Percentiles rank a stretch among this genome's conserved stretches.
These are phyloP conservation scores for Orchestia grillus DNA, from an alignment of 1,140 invertebrate species.

Conservation along the genomic window DNA sequence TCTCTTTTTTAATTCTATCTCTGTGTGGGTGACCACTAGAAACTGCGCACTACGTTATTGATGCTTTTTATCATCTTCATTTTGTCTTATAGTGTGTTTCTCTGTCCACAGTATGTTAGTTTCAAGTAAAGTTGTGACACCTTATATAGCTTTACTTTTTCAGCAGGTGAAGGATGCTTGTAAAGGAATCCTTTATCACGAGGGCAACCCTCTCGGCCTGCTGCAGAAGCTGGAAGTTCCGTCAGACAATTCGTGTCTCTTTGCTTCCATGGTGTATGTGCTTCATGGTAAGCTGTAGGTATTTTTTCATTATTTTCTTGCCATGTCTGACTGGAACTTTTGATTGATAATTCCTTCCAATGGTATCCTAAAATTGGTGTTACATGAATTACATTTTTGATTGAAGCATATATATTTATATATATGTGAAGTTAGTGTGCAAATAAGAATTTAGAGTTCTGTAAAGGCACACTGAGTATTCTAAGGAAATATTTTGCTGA, in stretches of 20 bases:
- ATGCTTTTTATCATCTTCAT: neutral
- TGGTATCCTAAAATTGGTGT: neutral
- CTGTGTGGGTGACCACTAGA: neutral
- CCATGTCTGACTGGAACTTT: neutral
- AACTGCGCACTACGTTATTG: neutral
- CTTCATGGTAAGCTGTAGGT: slow-evolving; percentile 73
- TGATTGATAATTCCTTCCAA: neutral
- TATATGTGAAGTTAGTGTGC: too few species aligned
- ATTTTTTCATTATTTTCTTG: neutral
- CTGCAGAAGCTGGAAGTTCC: slow-evolving; percentile 91
- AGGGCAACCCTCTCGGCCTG: slow-evolving; percentile 75
- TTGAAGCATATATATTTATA: too few species aligned
- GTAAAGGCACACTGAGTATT: too few species aligned
- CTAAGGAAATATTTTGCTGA: too few species aligned
- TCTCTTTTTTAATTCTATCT: neutral
- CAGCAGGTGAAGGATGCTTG: neutral
- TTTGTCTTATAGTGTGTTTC: neutral
- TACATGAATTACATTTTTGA: neutral
- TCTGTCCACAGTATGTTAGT: neutral
- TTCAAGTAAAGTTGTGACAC: neutral
- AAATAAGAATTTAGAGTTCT: too few species aligned
- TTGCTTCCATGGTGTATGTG: slow-evolving; percentile 86
- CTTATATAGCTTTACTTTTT: neutral
- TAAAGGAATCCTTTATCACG: neutral
- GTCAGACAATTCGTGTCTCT: slow-evolving; percentile 95